Evolutionary conservation across 2,797 vertebrate species (phyloP).

Genomic region (Ctenopoma multispine): DNA sequence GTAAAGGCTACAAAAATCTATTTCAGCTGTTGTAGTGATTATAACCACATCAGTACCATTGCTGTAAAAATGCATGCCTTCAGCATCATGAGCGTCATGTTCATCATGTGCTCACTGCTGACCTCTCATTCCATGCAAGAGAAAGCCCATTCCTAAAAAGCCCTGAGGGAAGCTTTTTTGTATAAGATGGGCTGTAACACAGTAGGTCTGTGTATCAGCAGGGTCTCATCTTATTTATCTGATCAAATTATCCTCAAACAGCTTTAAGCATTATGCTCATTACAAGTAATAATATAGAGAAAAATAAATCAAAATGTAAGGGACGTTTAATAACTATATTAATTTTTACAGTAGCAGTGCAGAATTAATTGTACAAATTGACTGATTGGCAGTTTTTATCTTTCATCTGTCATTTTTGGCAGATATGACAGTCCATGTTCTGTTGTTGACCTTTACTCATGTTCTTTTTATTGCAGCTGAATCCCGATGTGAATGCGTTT

Average conservation of each 20-base stretch:
- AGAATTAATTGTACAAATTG: not conserved
- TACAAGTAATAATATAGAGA: not conserved
- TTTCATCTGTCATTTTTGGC: not conserved
- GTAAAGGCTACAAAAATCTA: not conserved
- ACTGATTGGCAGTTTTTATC: not conserved
- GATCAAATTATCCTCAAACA: not conserved
- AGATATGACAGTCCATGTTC: not conserved
- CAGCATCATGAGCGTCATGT: conserved; percentile 48
- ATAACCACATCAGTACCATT: conserved; percentile 19
- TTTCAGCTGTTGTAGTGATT: not conserved
- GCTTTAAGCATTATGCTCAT: not conserved
- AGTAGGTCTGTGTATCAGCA: conserved; percentile 18
- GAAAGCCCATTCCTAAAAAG: conserved; percentile 43
- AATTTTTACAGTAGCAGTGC: no score
- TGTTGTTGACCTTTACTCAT: not conserved
- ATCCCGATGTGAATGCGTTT: conserved; percentile 98
- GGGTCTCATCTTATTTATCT: not conserved
- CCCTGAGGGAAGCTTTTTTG: conserved; percentile 62
- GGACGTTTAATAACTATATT: not conserved
- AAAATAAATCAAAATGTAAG: no score
- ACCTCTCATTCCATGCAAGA: conserved; percentile 59
- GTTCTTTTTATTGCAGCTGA: conserved; percentile 82
- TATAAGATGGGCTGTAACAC: conserved; percentile 23
- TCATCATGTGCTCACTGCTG: conserved; percentile 78
- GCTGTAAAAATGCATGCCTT: conserved; percentile 54